Evolutionary conservation across 2,113 vertebrate genomes (phyloP).

Genomic region (Urocitellus parryii): DNA sequence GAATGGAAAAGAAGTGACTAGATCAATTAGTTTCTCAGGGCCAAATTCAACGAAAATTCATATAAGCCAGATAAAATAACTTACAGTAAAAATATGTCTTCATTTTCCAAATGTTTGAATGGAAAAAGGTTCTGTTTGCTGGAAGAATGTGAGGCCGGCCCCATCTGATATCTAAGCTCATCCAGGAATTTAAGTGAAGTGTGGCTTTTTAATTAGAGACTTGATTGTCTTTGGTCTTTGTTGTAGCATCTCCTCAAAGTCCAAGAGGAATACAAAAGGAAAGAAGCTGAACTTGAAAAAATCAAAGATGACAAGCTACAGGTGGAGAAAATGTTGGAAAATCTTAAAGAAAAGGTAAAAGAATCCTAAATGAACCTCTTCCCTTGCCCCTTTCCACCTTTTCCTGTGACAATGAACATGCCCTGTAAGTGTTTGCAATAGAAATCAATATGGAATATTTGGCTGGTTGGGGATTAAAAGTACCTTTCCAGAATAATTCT

Average conservation of each 20-base stretch:
- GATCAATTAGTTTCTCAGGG: slow-evolving; percentile 1
- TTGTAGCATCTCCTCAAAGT: slow-evolving; percentile 95
- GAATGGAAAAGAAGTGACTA: slow-evolving; percentile 28
- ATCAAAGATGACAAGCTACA: slow-evolving; percentile 94
- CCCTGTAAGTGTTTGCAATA: slow-evolving; percentile 12
- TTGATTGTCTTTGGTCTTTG: slow-evolving; percentile 59
- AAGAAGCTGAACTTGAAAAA: slow-evolving; percentile 94
- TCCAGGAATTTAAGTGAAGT: background rate
- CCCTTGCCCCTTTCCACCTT: background rate
- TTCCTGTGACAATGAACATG: slow-evolving; percentile 43
- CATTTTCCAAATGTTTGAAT: slow-evolving; percentile 37
- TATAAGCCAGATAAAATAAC: slow-evolving; percentile 45
- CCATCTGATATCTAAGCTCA: background rate
- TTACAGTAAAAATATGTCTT: slow-evolving; percentile 24
- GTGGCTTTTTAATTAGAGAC: background rate
- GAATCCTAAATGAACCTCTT: slow-evolving; percentile 8
- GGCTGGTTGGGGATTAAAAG: slow-evolving; percentile 11
- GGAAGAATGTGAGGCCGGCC: background rate
- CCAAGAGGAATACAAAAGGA: slow-evolving; percentile 94
- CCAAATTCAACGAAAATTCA: slow-evolving; percentile 7
- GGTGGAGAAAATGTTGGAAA: slow-evolving; percentile 92
- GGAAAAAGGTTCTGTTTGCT: slow-evolving; percentile 13
- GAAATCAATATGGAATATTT: slow-evolving; percentile 25
- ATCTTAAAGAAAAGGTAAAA: slow-evolving; percentile 92
- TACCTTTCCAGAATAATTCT: slow-evolving; percentile 23